These are phyloP conservation scores for Crenichthys baileyi DNA, from an alignment of 2,797 vertebrate species.

Conservation along the genomic window DNA sequence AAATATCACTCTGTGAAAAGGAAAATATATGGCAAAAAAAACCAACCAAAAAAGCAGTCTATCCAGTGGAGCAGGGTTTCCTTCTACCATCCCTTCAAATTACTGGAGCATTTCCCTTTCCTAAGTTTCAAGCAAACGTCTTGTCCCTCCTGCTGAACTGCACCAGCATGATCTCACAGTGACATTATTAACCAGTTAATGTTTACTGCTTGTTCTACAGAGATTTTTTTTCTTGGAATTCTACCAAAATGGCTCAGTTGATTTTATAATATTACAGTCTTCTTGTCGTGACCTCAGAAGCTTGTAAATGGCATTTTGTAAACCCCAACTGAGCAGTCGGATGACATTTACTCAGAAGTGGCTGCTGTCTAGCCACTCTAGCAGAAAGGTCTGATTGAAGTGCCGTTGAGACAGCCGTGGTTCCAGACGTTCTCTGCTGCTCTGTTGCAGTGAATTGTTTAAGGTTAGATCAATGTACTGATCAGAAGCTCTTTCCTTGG, in stretches of 20 bases:
- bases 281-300: neutral
- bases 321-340: constrained; percentile 1
- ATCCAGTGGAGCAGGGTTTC: neutral
- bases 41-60: neutral
- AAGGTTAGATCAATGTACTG: neutral
- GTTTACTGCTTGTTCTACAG: too few species aligned
- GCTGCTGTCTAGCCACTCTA: neutral
- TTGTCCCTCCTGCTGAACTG: neutral
- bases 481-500: neutral
- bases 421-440: neutral
- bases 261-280: neutral
- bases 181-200: neutral
- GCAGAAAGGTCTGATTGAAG: constrained; percentile 12
- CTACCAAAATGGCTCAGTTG: constrained; percentile 5
- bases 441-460: neutral
- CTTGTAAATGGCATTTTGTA: constrained; percentile 10
- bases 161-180: neutral
- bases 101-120: neutral
- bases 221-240: neutral
- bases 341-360: constrained; percentile 4
- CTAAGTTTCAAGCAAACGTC: neutral
- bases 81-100: neutral
- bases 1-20: too few species aligned
- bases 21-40: neutral
- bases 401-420: neutral